Evolutionary conservation across 1,140 invertebrate species (phyloP).

Genomic region (Drosophila lacertosa): DNA sequence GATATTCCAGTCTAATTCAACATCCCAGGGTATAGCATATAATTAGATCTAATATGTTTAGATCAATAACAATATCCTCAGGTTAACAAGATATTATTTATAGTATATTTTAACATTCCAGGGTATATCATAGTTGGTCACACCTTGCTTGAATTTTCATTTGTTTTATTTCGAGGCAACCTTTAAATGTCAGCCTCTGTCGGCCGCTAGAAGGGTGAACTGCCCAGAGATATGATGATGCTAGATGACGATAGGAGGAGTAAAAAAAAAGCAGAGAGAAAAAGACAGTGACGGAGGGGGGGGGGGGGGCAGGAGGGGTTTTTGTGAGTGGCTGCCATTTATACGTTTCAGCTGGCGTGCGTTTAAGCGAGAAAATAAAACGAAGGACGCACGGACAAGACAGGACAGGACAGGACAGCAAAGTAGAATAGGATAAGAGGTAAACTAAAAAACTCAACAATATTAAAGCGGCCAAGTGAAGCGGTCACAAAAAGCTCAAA

Average conservation of each 20-base stretch:
- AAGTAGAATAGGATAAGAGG: slow-evolving; percentile 8
- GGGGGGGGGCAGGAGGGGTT: neutral
- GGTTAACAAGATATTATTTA: too few species aligned
- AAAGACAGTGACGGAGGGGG: neutral
- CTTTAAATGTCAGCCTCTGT: slow-evolving; percentile 69
- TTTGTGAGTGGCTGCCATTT: slow-evolving; percentile 65
- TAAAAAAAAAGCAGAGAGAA: neutral
- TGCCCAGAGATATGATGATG: slow-evolving; percentile 55
- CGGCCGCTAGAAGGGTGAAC: slow-evolving; percentile 76
- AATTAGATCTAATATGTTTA: too few species aligned
- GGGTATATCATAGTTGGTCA: slow-evolving; percentile 10
- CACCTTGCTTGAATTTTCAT: neutral
- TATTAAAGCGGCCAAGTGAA: slow-evolving; percentile 64
- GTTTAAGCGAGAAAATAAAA: slow-evolving; percentile 81
- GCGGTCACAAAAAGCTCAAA: slow-evolving; percentile 37
- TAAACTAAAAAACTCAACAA: slow-evolving; percentile 74
- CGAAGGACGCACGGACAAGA: slow-evolving; percentile 53
- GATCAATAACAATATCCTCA: too few species aligned
- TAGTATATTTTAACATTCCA: neutral
- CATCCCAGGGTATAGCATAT: too few species aligned
- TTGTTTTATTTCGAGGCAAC: slow-evolving; percentile 54
- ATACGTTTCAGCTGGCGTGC: slow-evolving; percentile 80
- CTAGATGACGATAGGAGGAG: slow-evolving; percentile 36
- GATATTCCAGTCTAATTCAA: too few species aligned
- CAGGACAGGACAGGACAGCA: slow-evolving; percentile 3